Base-by-base conservation (phyloP, 2,888 invertebrate species). In the Caenorhabditis imperialis region DNA sequence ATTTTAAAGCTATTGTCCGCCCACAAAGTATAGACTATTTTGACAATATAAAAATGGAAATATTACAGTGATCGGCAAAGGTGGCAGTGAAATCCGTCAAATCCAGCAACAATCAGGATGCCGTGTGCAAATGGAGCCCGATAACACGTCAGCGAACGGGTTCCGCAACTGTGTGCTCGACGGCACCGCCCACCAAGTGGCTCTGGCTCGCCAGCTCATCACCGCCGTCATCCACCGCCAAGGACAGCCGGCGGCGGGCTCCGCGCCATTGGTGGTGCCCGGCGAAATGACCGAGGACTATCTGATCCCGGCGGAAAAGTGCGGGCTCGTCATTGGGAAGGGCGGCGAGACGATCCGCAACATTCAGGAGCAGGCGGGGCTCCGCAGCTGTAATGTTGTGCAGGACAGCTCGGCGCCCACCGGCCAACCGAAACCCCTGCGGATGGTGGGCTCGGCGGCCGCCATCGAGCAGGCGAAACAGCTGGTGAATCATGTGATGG, bases 251-350 rank as follows among this genome's bases (percentile, higher is more conserved):
- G 42, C 5, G 7, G 42, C 5, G 12, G 18, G 7, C 6, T 30
- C 30, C 7, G 30, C 7, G 6, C n/a, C n/a, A n/a, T 30, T 10
- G 2, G 1, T 20, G 25, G 16, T 18, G 22, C 37, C 10, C 10
- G 50, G 45, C 3, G 53, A 55, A 27, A 61, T 82, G 47, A 86
- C 85, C 90, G 92, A 93, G 67, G 97, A 98, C 89, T 93, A 98
- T 79, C 94, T 94, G 93, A 92, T 99, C 61, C 98, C 98, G 0
- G 97, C 97, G 0, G 93, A 94, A 5, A 98, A 98, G 91, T 97
- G 97, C 47, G 98, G 98, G 22, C 91, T 98, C 33, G 94, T 98
- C 79, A 99, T 98, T 85, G 98, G 98, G 78, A 97, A 97, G 90
- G 96, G 94, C 33, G 98, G 98, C 14, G 97, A 97, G 89, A 98